These are phyloP conservation scores for Gortyna flavago DNA, from an alignment of 2,888 invertebrate species.

Conservation along the genomic window DNA sequence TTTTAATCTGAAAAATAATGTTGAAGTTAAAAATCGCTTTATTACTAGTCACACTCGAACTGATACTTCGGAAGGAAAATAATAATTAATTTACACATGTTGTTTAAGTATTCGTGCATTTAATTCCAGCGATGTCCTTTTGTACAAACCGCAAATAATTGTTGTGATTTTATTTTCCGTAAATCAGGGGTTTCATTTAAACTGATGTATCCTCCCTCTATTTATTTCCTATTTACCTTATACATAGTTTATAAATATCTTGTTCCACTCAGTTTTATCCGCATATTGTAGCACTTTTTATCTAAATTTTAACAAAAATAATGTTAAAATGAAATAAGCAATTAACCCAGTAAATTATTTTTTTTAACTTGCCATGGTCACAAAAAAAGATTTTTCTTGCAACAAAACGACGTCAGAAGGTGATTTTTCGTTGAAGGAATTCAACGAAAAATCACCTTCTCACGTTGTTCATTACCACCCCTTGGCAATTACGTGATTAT, in stretches of 20 bases:
- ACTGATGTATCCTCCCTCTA: background rate
- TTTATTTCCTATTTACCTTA: constrained; percentile 33
- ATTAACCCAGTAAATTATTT: background rate
- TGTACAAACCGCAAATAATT: constrained; percentile 42
- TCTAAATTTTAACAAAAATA: background rate
- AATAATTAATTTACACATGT: background rate
- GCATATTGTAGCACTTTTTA: background rate
- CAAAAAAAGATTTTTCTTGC: background rate
- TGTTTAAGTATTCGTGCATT: constrained; percentile 11
- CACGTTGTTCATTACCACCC: constrained; percentile 63
- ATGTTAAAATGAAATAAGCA: background rate
- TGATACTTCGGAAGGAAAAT: constrained; percentile 41
- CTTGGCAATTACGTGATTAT: constrained; percentile 62
- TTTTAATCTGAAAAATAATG: constrained; percentile 13
- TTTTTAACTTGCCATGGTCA: background rate
- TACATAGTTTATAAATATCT: constrained; percentile 12
- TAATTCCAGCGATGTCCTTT: constrained; percentile 9
- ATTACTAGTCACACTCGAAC: background rate
- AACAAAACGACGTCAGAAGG: constrained; percentile 43
- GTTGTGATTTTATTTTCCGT: constrained; percentile 43
- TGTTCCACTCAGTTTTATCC: background rate
- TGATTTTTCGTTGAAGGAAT: no score
- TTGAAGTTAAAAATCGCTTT: background rate
- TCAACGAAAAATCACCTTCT: constrained; percentile 50
- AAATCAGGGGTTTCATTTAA: constrained; percentile 46